phyloP scores from a whole-genome alignment of 2,888 invertebrate species.

The Pegoplata infirma region DNA sequence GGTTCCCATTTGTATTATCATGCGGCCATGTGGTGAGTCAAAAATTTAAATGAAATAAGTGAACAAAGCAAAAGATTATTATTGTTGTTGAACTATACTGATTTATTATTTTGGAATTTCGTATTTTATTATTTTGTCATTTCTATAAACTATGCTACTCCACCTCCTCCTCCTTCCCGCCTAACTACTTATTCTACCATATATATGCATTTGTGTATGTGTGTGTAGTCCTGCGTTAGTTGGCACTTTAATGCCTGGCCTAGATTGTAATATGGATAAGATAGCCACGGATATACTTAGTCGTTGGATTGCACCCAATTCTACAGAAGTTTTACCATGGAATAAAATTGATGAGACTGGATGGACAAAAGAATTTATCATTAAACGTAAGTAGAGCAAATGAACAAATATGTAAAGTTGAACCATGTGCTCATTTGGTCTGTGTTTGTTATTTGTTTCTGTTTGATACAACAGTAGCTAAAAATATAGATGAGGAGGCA shows the following conservation, averaged over 20 bases:
- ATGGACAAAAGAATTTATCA: conserved; percentile 76
- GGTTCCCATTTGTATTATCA: conserved; percentile 79
- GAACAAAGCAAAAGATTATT: background rate
- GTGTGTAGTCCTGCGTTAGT: conserved; percentile 79
- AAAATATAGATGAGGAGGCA: background rate
- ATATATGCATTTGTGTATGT: background rate
- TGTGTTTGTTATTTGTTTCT: background rate
- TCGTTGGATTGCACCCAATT: conserved; percentile 77
- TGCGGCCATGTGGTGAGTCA: conserved; percentile 72
- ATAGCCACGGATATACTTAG: conserved; percentile 79
- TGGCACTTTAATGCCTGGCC: conserved; percentile 79
- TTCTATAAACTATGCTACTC: too few relatives aligned
- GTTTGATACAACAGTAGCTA: conserved; percentile 12
- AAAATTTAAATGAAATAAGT: background rate
- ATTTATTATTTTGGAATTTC: conserved; percentile 24
- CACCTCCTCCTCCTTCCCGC: too few relatives aligned
- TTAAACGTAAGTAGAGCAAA: conserved; percentile 67
- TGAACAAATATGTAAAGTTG: background rate
- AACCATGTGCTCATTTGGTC: background rate
- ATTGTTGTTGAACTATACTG: conserved; percentile 16
- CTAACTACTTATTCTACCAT: too few relatives aligned
- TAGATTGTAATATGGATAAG: conserved; percentile 79
- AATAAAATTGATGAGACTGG: conserved; percentile 76
- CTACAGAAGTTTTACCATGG: conserved; percentile 77
- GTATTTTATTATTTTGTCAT: conserved; percentile 2